Base-by-base conservation (phyloP, 2,888 invertebrate genomes). In the Eueremaeus valkanovi region DNA sequence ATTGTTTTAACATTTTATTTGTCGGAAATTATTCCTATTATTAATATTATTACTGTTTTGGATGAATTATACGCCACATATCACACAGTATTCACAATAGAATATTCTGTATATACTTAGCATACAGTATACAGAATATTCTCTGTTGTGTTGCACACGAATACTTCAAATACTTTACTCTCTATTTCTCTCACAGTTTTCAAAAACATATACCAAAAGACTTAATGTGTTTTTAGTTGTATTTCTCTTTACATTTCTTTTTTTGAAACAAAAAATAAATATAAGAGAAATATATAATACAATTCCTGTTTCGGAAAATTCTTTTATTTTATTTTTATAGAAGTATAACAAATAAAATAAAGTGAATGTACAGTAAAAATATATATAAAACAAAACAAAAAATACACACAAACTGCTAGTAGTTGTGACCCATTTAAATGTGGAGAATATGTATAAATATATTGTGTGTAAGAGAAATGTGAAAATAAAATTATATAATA, bases 1-100 rank as follows among this genome's bases (percentile, higher is more conserved):
- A 36, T 40, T 66, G 33, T 66, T 66, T 66, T 9, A 66, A 33
- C 66, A 66, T 66, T 66, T 33, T 66, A 3, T 66, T 58, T 18
- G 6, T 29, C 24, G 21, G 16, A 21, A 8, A 11, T 51, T 51
- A 3, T 45, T 13, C 18, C 9, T 3, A 18, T 45, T 36, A 8
- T 36, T 36, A 11, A 5, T 36, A 11, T 36, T 36, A 8, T 36
- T 11, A 36, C 36, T 36, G 36, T 36, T 36, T 5, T 11, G 11
- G 6, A n/a, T 36, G 36, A 36, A 45, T 45, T 45, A 16, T 18
- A 6, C 18, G 11, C 11, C 9, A 16, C 9, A 16, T 45, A 45
- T 45, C 16, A 45, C 3, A 45, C 45, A 36, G 18, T 18, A 45
- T 45, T 45, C 18, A 6, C 45, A n/a, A n/a, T n/a, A 45, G 45